Evolutionary conservation across 2,113 vertebrate genomes (phyloP), one percentile per base, ranked within the genome.

Genomic region (Ardeotis arabs): DNA sequence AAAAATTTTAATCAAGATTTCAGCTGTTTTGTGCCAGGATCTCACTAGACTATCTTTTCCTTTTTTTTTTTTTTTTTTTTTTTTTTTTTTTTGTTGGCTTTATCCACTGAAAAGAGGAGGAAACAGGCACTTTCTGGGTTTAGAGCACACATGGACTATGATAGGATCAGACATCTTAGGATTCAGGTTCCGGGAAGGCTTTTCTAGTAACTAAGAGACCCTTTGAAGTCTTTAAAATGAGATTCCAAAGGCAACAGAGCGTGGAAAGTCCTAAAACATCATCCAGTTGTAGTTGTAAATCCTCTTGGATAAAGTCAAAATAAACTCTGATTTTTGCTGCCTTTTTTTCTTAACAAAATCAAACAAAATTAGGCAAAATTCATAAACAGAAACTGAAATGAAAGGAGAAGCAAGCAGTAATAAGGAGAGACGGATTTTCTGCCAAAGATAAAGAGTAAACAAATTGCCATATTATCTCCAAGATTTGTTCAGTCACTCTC

Each of bases 211-310:
- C 87, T 80, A 86, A 85, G 63, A 78, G 87, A 79, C 79, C 68
- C 93, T 97, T 96, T 97, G 96, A 97, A 96, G 96, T 96, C 79
- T 90, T 90, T 75, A 96, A 95, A 95, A 89, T 96, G 90, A 95
- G 92, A 96, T 96, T 96, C 92, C 96, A 94, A 89, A 96, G 92
- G 96, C 93, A 97, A 89, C 86, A 94, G 90, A 97, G 93, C 96
- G 76, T 96, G 90, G 72, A 81, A 95, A 94, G 93, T 93, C 95
- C 92, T 96, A 94, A 96, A 90, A 78, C 85, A 88, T 95, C 96
- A 92, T 90, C 85, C 33, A 92, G 88, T 90, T 9, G 1, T 87
- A 88, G 76, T 52, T 93, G 72, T 92, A 95, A 97, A 96, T 95
- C 90, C 90, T 87, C 73, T 86, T 87, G 74, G 56, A 84, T 74